Base-by-base conservation (phyloP, 92 coral and sea anemone species). In the Chrysogorgia sp. region DNA sequence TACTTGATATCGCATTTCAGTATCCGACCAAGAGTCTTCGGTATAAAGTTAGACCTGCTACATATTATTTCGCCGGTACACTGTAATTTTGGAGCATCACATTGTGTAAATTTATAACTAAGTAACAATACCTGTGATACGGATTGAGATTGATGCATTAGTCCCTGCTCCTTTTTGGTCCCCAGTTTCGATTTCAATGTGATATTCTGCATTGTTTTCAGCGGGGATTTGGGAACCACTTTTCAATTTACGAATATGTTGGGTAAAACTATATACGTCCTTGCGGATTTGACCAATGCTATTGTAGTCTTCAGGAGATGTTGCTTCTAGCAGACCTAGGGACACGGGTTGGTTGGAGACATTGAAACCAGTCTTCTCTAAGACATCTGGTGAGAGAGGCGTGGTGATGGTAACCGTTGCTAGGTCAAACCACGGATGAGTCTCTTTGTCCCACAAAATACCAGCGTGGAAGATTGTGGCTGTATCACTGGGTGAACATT, bases 361-460 rank as follows among this genome's bases (percentile, higher is more conserved):
- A 22, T 87, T 89, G 61, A 57, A 87, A 31, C 50, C 50, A 0
- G 91, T 76, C 45, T 83, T 67, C 76, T 91, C 96, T 0, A 63
- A 67, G 34, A 85, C 92, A 75, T 91, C 86, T 24, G 89, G 88
- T 56, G 90, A 61, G 3, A 94, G 90, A 33, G 86, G 67, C 3
- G 92, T 70, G 4, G 89, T 87, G 15, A 94, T 60, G 20, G 87
- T 89, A 67, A 94, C 90, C 59, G 88, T 89, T 68, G 97, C 98
- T 30, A 79, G 76, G 19, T 79, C 83, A 23, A 66, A 34, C 83
- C 83, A 79, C 13, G 83, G 83, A 53, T 79, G 83, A 17, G 56
- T 79, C 30, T 28, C 26, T 1, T 21, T 21, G 43, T 79, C 83
- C 83, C 83, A 79, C 57, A 65, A 30, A 12, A 49, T 79, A 28